Evolutionary conservation across 2,888 invertebrate species (phyloP), one percentile per base, ranked within the genome.

Genomic region (Caprella mutica): DNA sequence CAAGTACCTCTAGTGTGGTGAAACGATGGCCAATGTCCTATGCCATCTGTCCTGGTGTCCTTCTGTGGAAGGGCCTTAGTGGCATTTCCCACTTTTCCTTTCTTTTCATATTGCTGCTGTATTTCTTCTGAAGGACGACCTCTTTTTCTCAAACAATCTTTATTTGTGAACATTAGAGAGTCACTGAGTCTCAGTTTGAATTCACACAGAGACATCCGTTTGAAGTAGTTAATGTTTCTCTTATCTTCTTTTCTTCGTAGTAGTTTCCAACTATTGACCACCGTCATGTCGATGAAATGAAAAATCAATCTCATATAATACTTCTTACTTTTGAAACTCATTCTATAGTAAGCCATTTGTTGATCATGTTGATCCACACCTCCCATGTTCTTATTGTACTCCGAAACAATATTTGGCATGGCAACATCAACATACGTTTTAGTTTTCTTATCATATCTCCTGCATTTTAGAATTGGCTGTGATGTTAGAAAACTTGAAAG

Each of bases 401-500:
- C 23, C 19, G 39, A 40, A 24, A 55, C 55, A n/a, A 48, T 55
- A 24, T 48, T 55, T n/a, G 56, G 50, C 14, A 6, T 12, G 24
- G 52, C 50, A 26, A 57, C 52, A 19, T 57, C 57, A 38, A 33
- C 57, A 30, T 42, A 26, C 44, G 48, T 52, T 52, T 33, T 57
- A 21, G 26, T 14, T 30, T 52, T 57, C 26, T 43, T 57, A 29
- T 56, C 52, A 55, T 46, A 55, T 33, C 43, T 52, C 14, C 29
- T 23, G 29, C 57, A 57, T 44, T 43, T 52, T 14, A 52, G 35
- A 14, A 52, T 21, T 29, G 57, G 52, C 9, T n/a, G 26, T 27
- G 23, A 19, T 17, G 26, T 53, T 33, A 43, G 17, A 30, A 57
- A 56, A 23, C 44, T 6, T 35, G 40, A 56, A 27, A 19, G 12